These are phyloP conservation scores for Rotaria magnacalcarata DNA, from an alignment of 2,888 invertebrate genomes.

Conservation along the genomic window DNA sequence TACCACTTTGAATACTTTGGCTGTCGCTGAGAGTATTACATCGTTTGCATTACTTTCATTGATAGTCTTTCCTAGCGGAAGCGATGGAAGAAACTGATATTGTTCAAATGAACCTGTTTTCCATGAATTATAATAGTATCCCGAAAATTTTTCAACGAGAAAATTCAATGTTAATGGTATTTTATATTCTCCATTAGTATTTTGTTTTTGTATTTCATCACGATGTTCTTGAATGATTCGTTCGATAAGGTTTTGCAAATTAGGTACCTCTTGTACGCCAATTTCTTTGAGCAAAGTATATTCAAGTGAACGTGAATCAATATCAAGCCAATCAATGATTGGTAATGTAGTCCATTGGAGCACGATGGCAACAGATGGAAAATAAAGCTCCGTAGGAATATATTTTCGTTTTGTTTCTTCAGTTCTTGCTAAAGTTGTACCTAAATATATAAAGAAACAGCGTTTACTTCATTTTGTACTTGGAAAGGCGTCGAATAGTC, in stretches of 20 bases:
- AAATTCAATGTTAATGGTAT: background rate
- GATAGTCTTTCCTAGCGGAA: background rate
- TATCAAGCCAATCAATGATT: background rate
- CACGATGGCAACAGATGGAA: background rate
- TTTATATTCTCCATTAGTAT: background rate
- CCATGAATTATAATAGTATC: background rate
- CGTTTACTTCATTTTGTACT: no score
- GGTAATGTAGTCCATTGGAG: background rate
- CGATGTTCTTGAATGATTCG: background rate
- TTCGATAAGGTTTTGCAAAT: background rate
- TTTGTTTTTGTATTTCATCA: background rate
- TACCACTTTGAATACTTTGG: background rate
- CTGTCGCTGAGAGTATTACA: background rate
- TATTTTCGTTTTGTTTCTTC: background rate
- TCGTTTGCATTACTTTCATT: background rate
- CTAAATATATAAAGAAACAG: background rate
- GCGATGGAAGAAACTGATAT: background rate
- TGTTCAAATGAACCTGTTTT: no score
- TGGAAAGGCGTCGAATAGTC: no score
- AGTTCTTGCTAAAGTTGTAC: background rate
- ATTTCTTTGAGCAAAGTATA: background rate
- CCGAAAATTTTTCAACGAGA: background rate
- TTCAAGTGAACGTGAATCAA: background rate
- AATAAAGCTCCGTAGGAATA: background rate
- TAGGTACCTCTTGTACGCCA: background rate